Evolutionary conservation across 37 sponge, comb jelly and placozoan species (phyloP), one percentile per base, ranked within the genome.

Genomic region (Haliclona indistincta): DNA sequence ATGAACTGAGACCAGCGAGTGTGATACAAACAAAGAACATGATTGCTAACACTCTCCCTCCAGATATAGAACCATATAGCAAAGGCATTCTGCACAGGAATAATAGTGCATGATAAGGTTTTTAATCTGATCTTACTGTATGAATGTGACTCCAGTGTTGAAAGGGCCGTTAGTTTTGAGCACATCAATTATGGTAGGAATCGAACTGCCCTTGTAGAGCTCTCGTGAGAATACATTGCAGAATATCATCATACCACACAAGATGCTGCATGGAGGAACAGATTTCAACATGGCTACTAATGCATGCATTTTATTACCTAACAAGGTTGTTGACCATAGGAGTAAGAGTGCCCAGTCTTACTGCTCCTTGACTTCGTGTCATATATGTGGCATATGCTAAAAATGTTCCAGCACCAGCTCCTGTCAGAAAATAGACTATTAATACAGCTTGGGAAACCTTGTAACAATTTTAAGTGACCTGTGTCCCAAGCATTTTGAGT

Each of bases 401-500:
- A 52, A 93, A 86, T 8, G 64, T 32, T 3, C 87, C 94, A 23
- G 75, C 23, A 23, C 81, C 94, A 36, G 90, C 90, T 40, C 93
- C 90, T 89, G 71, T n/a, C n/a, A 15, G 35, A 15, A 3, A 20
- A 23, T 38, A 76, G n/a, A n/a, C n/a, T n/a, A n/a, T n/a, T n/a
- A n/a, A n/a, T n/a, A n/a, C n/a, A n/a, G n/a, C n/a, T n/a, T n/a
- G n/a, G n/a, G n/a, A n/a, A n/a, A n/a, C n/a, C n/a, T n/a, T n/a
- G n/a, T n/a, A n/a, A n/a, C n/a, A n/a, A n/a, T n/a, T n/a, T n/a
- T n/a, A n/a, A n/a, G n/a, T n/a, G n/a, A 84, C 91, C 86, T 63
- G 94, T 93, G 71, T 93, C 94, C 90, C 90, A 93, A 26, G 90
- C 94, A 82, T 93, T 93, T 70, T 93, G 94, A 25, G 94, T 71